phyloP scores from a whole-genome alignment of 2,888 invertebrate genomes.

The Tyria jacobaeae region DNA sequence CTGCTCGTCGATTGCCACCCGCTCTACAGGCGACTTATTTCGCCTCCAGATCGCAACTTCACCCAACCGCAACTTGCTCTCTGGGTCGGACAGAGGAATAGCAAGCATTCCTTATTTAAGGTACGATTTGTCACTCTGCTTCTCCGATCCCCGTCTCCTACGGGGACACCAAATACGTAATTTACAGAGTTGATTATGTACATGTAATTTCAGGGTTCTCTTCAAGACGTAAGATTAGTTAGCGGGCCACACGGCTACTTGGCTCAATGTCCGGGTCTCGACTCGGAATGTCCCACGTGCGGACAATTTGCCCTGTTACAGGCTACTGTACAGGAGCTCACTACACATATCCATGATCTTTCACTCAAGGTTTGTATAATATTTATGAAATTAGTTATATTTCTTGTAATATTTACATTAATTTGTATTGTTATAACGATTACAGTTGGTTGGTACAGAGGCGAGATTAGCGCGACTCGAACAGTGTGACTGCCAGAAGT shows the following conservation, averaged over 20 bases:
- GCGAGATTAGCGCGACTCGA: conserved; percentile 92
- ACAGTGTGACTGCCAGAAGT: conserved; percentile 96
- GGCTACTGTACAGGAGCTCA: conserved; percentile 93
- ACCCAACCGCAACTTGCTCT: conserved; percentile 91
- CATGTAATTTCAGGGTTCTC: conserved; percentile 89
- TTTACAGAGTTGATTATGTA: neutral
- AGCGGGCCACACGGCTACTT: conserved; percentile 95
- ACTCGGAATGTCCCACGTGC: conserved; percentile 96
- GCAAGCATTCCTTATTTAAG: conserved; percentile 95
- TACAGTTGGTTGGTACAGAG: conserved; percentile 93
- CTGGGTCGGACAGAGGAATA: conserved; percentile 95
- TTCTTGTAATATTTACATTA: neutral
- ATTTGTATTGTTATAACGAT: conserved; percentile 11
- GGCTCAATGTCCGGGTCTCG: conserved; percentile 94
- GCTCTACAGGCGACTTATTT: conserved; percentile 92
- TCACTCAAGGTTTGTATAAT: conserved; percentile 90
- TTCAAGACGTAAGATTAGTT: conserved; percentile 95
- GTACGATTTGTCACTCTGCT: conserved; percentile 73
- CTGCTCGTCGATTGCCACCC: conserved; percentile 95
- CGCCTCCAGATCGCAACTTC: conserved; percentile 92
- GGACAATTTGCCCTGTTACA: conserved; percentile 95
- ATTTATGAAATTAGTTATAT: neutral
- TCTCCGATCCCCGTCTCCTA: neutral
- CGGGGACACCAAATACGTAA: neutral
- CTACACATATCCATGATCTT: conserved; percentile 92